A percentile compares a stretch with the other conserved stretches of the same genome.
Conservation (phyloP, 2,888 invertebrate genomes). For the Morpho deidamia region DNA sequence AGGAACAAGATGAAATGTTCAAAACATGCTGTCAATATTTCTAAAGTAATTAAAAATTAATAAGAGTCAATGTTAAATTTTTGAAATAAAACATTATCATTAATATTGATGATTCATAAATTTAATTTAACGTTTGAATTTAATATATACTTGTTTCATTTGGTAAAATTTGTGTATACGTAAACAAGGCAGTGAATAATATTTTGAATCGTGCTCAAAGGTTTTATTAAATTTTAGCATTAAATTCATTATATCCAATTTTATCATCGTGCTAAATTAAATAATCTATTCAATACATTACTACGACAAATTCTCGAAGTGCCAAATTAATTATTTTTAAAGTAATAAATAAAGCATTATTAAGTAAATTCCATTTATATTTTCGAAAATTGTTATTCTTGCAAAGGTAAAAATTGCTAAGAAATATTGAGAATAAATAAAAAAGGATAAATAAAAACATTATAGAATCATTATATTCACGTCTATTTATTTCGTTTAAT, state of each 20-base stretch:
- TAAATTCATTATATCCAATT: slow-evolving; percentile 2
- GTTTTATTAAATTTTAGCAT: slow-evolving; percentile 7
- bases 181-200: not conserved
- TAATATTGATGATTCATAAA: not conserved
- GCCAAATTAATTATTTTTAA: not conserved
- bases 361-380: too few relatives aligned
- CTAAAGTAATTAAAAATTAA: slow-evolving; percentile 41
- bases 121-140: not conserved
- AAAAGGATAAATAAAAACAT: too few relatives aligned
- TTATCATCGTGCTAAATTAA: slow-evolving; percentile 11
- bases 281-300: not conserved
- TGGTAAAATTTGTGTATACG: not conserved
- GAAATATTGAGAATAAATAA: too few relatives aligned
- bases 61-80: slow-evolving; percentile 52
- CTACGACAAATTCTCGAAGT: not conserved
- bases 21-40: slow-evolving; percentile 69
- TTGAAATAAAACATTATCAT: slow-evolving; percentile 29
- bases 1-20: slow-evolving; percentile 49
- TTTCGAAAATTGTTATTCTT: too few relatives aligned
- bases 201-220: slow-evolving; percentile 10
- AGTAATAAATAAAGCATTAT: too few relatives aligned
- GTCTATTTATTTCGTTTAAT: too few relatives aligned
- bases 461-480: too few relatives aligned
- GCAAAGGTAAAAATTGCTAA: too few relatives aligned
- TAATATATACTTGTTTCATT: too few relatives aligned